phyloP scores from a whole-genome alignment of 2,888 invertebrate species.

The Drosophila mayaguana region DNA sequence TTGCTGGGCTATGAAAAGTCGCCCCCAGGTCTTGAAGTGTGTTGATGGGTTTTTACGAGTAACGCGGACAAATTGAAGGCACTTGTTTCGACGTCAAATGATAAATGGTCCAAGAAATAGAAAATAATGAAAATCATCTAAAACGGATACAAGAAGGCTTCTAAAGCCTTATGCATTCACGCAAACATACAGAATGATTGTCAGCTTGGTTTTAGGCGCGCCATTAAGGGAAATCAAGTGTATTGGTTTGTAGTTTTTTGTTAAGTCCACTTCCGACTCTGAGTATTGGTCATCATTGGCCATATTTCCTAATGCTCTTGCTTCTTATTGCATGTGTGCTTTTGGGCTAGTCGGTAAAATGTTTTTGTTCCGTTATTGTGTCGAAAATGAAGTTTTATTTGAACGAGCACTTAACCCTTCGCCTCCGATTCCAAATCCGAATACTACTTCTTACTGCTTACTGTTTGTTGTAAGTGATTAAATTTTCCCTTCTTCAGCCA shows the following conservation, averaged over 20 bases:
- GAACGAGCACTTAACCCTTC: too few relatives aligned
- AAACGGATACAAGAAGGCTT: background rate
- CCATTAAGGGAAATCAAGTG: background rate
- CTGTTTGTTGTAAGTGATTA: too few relatives aligned
- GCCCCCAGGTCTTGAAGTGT: background rate
- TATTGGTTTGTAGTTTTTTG: background rate
- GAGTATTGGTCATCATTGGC: too few relatives aligned
- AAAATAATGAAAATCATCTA: conserved; percentile 31
- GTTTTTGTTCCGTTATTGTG: too few relatives aligned
- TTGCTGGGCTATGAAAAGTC: conserved; percentile 7
- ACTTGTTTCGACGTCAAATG: conserved; percentile 43
- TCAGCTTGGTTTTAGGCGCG: background rate
- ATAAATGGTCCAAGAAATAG: conserved; percentile 34
- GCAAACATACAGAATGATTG: background rate
- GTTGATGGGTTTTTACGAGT: conserved; percentile 21
- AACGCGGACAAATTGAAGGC: conserved; percentile 36
- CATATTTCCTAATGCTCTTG: too few relatives aligned
- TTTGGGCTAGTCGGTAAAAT: too few relatives aligned
- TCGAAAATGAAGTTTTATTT: too few relatives aligned
- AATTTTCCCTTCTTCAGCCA: too few relatives aligned
- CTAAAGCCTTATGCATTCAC: background rate
- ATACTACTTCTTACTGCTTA: too few relatives aligned
- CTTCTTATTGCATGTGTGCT: too few relatives aligned
- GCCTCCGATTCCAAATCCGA: too few relatives aligned
- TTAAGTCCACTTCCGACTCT: too few relatives aligned